Conservation (phyloP, 2,113 vertebrate genomes). For the Helogale parvula region DNA sequence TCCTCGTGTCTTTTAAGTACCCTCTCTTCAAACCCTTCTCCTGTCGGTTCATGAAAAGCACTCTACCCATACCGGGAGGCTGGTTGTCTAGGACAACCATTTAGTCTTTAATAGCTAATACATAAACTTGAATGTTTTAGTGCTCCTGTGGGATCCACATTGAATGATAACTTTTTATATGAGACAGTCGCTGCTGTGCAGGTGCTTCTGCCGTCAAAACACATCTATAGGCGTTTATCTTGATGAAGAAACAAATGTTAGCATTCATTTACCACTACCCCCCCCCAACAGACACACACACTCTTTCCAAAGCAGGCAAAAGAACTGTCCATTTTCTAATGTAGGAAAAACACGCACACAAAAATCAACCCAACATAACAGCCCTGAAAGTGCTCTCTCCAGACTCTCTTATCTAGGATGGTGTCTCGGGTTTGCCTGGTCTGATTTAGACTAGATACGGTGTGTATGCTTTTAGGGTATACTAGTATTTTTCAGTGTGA, state of each 20-base stretch:
- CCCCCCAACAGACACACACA: not conserved
- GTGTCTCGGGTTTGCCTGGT: not conserved
- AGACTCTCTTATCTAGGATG: not conserved
- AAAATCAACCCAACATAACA: not conserved
- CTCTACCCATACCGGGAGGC: conserved; percentile 51
- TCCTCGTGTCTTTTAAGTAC: conserved; percentile 39
- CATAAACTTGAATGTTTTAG: conserved; percentile 57
- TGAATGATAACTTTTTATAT: conserved; percentile 52
- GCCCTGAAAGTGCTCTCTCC: not conserved
- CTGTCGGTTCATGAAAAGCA: conserved; percentile 64
- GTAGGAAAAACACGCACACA: not conserved
- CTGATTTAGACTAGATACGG: not conserved
- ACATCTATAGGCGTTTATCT: not conserved
- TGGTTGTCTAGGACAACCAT: conserved; percentile 64
- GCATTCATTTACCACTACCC: not conserved
- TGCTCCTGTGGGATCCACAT: conserved; percentile 52
- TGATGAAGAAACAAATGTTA: not conserved
- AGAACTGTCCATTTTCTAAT: not conserved
- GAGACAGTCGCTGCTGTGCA: not conserved
- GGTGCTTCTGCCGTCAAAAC: not conserved
- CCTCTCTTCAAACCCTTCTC: conserved; percentile 65
- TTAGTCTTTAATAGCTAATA: conserved; percentile 71
- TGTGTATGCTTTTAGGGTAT: not conserved
- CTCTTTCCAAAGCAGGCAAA: not conserved
- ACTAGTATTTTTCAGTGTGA: not conserved